Evolutionary conservation across 1,140 invertebrate genomes (phyloP).

Genomic region (Platorchestia sp.): DNA sequence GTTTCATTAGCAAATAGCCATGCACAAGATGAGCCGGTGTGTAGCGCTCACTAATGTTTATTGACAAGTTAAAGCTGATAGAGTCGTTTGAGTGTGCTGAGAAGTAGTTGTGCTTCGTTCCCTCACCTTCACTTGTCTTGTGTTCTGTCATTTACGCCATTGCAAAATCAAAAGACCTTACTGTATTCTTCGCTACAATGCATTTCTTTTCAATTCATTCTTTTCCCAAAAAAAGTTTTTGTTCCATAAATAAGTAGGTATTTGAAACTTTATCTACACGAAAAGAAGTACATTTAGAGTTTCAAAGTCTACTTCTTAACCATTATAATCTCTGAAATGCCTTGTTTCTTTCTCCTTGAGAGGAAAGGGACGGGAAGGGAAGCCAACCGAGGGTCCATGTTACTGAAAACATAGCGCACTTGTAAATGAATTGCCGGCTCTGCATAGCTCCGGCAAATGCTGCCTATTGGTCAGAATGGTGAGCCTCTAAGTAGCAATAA

Average conservation of each 20-base stretch:
- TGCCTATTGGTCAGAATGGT: slow-evolving; percentile 17
- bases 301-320: not conserved
- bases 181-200: not conserved
- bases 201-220: not conserved
- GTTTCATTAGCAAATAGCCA: not conserved
- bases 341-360: not conserved
- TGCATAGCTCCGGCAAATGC: not conserved
- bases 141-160: too few species aligned
- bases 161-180: not conserved
- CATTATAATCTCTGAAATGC: not conserved
- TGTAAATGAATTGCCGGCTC: slow-evolving; percentile 6
- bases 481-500: slow-evolving; percentile 14
- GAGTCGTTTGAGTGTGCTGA: not conserved
- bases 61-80: not conserved
- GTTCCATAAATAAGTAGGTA: not conserved
- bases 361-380: not conserved
- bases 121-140: too few species aligned
- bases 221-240: not conserved
- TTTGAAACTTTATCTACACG: too few species aligned
- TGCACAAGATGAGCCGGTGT: not conserved
- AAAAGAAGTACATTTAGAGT: too few species aligned
- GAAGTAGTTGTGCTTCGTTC: not conserved
- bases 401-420: not conserved
- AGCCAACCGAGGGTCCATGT: not conserved
- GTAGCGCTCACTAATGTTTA: not conserved